Conservation (phyloP, 1,140 invertebrate genomes). For the Aleiodes sp. region DNA sequence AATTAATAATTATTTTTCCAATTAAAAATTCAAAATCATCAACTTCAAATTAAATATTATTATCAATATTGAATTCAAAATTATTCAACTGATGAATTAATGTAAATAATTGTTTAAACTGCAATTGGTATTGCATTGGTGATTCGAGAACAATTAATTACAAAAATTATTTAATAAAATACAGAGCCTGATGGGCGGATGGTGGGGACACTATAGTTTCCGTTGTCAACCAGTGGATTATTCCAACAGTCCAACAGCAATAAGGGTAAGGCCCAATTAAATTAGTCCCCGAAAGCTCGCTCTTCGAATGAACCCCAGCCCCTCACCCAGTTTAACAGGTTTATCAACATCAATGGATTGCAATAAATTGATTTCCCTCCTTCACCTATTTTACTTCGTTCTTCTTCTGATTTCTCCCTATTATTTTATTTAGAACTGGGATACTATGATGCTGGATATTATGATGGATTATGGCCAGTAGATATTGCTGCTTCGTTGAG, state of each 20-base stretch:
- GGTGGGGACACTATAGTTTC: slow-evolving; percentile 84
- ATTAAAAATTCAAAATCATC: no score
- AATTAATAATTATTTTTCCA: neutral
- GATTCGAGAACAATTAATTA: slow-evolving; percentile 44
- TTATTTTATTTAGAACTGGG: slow-evolving; percentile 23
- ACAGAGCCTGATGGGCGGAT: slow-evolving; percentile 79
- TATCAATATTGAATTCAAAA: no score
- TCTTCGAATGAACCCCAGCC: slow-evolving; percentile 10
- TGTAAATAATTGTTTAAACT: neutral
- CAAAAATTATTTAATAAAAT: slow-evolving; percentile 47
- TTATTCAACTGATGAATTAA: no score
- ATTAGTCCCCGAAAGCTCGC: slow-evolving; percentile 37
- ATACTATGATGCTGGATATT: slow-evolving; percentile 31
- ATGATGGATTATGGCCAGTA: slow-evolving; percentile 29
- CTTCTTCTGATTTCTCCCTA: neutral
- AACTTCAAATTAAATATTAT: no score
- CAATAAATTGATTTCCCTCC: neutral
- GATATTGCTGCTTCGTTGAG: slow-evolving; percentile 25
- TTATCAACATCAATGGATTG: neutral
- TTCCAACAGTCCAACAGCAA: slow-evolving; percentile 75
- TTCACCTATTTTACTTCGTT: neutral
- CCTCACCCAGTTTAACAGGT: no score
- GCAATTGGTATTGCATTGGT: slow-evolving; percentile 14
- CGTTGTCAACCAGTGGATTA: slow-evolving; percentile 90
- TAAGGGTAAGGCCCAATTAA: slow-evolving; percentile 76